phyloP scores from a whole-genome alignment of 1,140 invertebrate genomes.

The Andrena cerasifolii region DNA sequence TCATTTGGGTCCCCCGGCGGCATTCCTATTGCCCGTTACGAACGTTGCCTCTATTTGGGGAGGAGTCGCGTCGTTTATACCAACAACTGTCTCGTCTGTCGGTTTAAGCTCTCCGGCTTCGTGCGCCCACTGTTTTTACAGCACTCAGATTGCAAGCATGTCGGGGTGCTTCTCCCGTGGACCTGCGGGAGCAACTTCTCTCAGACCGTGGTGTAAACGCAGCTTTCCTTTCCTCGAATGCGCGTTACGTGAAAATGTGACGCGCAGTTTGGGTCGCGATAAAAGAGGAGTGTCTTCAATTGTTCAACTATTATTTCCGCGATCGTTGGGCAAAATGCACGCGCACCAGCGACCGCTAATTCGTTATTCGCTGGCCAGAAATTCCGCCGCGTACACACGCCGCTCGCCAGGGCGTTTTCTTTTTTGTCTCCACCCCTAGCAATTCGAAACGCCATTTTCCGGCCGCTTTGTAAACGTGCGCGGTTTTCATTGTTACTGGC shows the following conservation, averaged over 20 bases:
- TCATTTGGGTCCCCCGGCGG: constrained; percentile 34
- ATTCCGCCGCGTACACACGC: not conserved
- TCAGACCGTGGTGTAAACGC: not conserved
- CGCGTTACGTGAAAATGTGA: not conserved
- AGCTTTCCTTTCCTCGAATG: no score
- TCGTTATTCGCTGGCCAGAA: constrained; percentile 9
- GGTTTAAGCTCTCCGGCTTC: constrained; percentile 11
- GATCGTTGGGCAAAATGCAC: no score
- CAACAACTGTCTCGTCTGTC: constrained; percentile 40
- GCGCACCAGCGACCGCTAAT: not conserved
- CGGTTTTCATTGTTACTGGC: constrained; percentile 37
- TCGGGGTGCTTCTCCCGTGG: not conserved
- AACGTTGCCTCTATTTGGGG: constrained; percentile 23
- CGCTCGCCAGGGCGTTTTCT: not conserved
- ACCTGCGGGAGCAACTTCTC: not conserved
- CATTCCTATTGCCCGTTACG: constrained; percentile 45
- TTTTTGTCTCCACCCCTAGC: constrained; percentile 2
- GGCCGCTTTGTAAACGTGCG: constrained; percentile 41
- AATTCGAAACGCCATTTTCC: constrained; percentile 43
- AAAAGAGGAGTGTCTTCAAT: no score
- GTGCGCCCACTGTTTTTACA: constrained; percentile 23
- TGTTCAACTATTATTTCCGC: no score
- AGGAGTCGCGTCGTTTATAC: constrained; percentile 26
- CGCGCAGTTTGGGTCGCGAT: not conserved
- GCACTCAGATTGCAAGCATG: constrained; percentile 1